phyloP scores from a whole-genome alignment of 2,888 invertebrate species.

The Diplolepis rosae region DNA sequence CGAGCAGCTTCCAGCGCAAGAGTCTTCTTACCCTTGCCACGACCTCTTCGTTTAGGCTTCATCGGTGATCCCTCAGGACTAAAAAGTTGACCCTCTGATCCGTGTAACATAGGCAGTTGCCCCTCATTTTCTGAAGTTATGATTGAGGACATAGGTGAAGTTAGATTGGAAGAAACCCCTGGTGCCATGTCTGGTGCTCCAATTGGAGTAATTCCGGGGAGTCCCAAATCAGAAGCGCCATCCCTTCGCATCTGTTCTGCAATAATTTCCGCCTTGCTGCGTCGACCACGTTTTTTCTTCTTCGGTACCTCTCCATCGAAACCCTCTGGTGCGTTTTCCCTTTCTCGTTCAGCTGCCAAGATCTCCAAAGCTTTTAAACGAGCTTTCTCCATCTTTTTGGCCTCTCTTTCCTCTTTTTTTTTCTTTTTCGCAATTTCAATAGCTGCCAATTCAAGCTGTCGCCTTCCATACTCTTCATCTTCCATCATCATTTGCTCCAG shows the following conservation, averaged over 20 bases:
- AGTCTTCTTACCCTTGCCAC: slow-evolving; percentile 72
- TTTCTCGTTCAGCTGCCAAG: slow-evolving; percentile 65
- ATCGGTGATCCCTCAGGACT: slow-evolving; percentile 65
- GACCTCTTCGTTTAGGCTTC: slow-evolving; percentile 70
- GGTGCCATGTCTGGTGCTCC: slow-evolving; percentile 33
- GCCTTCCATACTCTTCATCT: slow-evolving; percentile 78
- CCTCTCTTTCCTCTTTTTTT: slow-evolving; percentile 68
- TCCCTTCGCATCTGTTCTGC: slow-evolving; percentile 72
- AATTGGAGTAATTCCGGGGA: slow-evolving; percentile 41
- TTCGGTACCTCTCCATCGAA: slow-evolving; percentile 68
- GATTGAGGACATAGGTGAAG: slow-evolving; percentile 35
- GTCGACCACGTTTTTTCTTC: slow-evolving; percentile 71
- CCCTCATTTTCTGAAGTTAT: slow-evolving; percentile 34
- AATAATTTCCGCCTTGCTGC: slow-evolving; percentile 71
- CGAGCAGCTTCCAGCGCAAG: slow-evolving; percentile 71
- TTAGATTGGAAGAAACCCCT: slow-evolving; percentile 24
- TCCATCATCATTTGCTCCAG: slow-evolving; percentile 77
- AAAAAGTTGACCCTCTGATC: slow-evolving; percentile 62
- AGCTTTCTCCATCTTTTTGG: slow-evolving; percentile 68
- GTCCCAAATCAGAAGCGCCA: slow-evolving; percentile 57
- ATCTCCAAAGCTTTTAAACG: slow-evolving; percentile 69
- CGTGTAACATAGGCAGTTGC: slow-evolving; percentile 60
- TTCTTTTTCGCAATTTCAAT: slow-evolving; percentile 71
- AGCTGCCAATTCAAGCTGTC: slow-evolving; percentile 75
- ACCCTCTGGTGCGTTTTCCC: slow-evolving; percentile 64